phyloP scores from a whole-genome alignment of 2,888 invertebrate species.

The Hirtodrosophila alboralis region DNA sequence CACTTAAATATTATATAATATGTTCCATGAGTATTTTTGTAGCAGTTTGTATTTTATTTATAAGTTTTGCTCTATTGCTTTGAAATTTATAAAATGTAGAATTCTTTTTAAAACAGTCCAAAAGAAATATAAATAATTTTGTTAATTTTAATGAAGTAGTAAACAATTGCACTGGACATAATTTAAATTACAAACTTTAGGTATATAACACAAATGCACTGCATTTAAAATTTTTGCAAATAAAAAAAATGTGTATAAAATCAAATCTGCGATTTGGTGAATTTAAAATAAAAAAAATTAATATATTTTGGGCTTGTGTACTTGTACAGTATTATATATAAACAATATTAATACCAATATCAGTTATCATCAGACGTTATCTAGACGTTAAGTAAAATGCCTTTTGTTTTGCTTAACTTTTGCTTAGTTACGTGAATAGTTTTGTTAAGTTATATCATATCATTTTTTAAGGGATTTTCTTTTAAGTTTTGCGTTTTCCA shows the following conservation, averaged over 20 bases:
- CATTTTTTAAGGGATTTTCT: slow-evolving; percentile 17
- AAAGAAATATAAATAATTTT: slow-evolving; percentile 32
- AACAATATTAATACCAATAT: slow-evolving; percentile 63
- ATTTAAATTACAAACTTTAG: slow-evolving; percentile 5
- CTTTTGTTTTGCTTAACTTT: slow-evolving; percentile 27
- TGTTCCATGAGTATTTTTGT: slow-evolving; percentile 18
- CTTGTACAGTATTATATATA: slow-evolving; percentile 26
- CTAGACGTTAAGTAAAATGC: slow-evolving; percentile 66
- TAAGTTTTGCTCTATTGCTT: slow-evolving; percentile 68
- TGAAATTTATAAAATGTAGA: slow-evolving; percentile 41
- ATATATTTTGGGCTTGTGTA: slow-evolving; percentile 14
- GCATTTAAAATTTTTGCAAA: slow-evolving; percentile 23
- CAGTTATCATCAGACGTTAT: slow-evolving; percentile 61
- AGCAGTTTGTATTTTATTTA: slow-evolving; percentile 72
- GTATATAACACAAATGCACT: slow-evolving; percentile 20
- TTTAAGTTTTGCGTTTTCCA: slow-evolving; percentile 48
- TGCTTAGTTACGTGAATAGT: slow-evolving; percentile 68
- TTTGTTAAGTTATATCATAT: slow-evolving; percentile 51
- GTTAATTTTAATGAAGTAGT: slow-evolving; percentile 19
- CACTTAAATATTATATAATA: slow-evolving; percentile 3
- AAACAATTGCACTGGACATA: slow-evolving; percentile 49
- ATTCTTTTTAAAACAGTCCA: slow-evolving; percentile 25
- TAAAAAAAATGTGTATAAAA: slow-evolving; percentile 4
- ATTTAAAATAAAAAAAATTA: slow-evolving; percentile 1
- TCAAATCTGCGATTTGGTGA: neutral